Conservation (phyloP, 2,888 invertebrate genomes). For the Cephus sareptanus region DNA sequence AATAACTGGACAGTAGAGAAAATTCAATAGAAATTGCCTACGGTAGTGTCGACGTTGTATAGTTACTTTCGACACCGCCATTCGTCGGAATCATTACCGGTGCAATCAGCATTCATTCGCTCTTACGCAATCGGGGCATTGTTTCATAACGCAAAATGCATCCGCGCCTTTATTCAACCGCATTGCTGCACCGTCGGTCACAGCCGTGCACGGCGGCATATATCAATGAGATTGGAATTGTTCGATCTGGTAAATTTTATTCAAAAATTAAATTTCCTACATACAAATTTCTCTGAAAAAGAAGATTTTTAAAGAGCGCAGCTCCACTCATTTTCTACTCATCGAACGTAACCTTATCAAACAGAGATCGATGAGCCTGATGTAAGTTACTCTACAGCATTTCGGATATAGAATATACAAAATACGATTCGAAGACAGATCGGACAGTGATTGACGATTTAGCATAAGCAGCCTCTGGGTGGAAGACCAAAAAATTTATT, state of each 20-base stretch:
- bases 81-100: constrained; percentile 39
- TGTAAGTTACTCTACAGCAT: neutral
- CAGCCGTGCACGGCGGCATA: neutral
- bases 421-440: neutral
- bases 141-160: constrained; percentile 34
- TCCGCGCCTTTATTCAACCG: constrained; percentile 13
- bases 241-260: neutral
- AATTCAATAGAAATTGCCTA: constrained; percentile 24
- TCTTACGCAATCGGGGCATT: constrained; percentile 40
- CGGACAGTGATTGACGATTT: neutral
- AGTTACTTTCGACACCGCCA: constrained; percentile 31
- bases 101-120: constrained; percentile 40
- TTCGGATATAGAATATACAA: neutral
- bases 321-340: neutral
- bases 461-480: neutral
- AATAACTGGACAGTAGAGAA: neutral
- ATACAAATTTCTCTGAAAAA: neutral
- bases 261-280: neutral
- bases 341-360: neutral
- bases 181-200: neutral
- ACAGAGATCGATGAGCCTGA: neutral
- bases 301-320: neutral
- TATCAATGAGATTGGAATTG: neutral
- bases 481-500: neutral
- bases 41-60: constrained; percentile 26